Conservation (phyloP, 2,113 vertebrate genomes). For the Piprites chloris region DNA sequence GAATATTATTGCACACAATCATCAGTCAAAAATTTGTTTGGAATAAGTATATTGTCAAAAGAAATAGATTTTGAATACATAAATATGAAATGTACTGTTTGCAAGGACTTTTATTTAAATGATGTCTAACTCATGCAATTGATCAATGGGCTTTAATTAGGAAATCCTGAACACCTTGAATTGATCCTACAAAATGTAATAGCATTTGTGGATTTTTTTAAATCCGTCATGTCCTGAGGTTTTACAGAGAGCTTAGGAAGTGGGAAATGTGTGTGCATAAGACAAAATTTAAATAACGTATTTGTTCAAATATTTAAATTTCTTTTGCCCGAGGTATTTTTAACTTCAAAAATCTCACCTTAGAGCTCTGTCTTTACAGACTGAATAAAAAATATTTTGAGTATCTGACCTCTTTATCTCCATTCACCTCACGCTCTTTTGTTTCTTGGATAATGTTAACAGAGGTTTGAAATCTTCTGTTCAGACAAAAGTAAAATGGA, state of each 20-base stretch:
- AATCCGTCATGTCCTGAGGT: not conserved
- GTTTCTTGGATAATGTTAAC: not conserved
- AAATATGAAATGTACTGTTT: not conserved
- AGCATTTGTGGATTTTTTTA: not conserved
- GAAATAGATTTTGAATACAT: not conserved
- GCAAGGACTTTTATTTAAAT: not conserved
- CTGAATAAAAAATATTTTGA: not conserved
- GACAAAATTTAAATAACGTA: not conserved
- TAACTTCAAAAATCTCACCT: not conserved
- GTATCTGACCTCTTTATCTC: not conserved
- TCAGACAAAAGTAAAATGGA: not conserved
- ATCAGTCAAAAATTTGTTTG: not conserved
- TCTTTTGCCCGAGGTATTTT: not conserved
- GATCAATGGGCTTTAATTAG: not conserved
- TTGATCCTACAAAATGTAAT: not conserved
- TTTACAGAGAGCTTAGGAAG: not conserved
- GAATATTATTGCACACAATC: accelerated
- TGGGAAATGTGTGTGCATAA: not conserved
- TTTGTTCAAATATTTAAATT: not conserved
- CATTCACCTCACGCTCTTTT: not conserved
- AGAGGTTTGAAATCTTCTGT: not conserved
- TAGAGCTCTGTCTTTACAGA: not conserved
- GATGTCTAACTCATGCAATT: not conserved
- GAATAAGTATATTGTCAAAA: not conserved
- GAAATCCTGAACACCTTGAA: not conserved